Evolutionary conservation across 2,113 vertebrate genomes (phyloP).

Genomic region (Erythrolamprus reginae): DNA sequence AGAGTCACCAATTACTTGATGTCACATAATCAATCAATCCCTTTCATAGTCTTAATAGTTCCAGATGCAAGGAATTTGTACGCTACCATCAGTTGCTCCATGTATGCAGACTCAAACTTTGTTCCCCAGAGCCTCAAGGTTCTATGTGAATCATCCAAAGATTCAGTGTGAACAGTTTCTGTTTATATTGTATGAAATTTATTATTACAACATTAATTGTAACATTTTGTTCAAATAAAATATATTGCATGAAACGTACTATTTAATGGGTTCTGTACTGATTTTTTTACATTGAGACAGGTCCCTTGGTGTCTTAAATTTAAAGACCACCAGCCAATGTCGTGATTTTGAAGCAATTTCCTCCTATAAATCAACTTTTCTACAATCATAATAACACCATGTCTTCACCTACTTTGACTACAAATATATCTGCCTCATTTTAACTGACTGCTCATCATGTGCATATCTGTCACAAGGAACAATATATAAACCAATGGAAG

Average conservation of each 20-base stretch:
- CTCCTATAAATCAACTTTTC: background rate
- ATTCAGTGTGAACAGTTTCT: background rate
- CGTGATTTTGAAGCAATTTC: background rate
- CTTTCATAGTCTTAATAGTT: background rate
- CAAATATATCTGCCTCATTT: background rate
- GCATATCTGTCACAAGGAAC: background rate
- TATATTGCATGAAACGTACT: background rate
- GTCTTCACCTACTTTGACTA: background rate
- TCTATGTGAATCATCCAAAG: background rate
- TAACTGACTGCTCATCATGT: background rate
- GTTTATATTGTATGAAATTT: background rate
- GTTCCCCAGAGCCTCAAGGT: background rate
- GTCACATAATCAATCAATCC: background rate
- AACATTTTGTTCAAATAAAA: background rate
- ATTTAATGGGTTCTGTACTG: background rate
- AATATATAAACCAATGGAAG: background rate
- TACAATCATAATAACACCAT: background rate
- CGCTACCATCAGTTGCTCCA: background rate
- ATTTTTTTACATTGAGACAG: background rate
- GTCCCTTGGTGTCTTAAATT: background rate
- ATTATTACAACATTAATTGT: background rate
- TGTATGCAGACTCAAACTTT: background rate
- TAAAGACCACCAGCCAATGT: background rate
- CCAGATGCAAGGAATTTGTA: background rate
- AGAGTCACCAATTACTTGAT: background rate